A percentile compares a stretch with the other conserved stretches of the same genome.
Conservation (phyloP, 2,797 vertebrate species). For the Schizopygopsis malacanthus region DNA sequence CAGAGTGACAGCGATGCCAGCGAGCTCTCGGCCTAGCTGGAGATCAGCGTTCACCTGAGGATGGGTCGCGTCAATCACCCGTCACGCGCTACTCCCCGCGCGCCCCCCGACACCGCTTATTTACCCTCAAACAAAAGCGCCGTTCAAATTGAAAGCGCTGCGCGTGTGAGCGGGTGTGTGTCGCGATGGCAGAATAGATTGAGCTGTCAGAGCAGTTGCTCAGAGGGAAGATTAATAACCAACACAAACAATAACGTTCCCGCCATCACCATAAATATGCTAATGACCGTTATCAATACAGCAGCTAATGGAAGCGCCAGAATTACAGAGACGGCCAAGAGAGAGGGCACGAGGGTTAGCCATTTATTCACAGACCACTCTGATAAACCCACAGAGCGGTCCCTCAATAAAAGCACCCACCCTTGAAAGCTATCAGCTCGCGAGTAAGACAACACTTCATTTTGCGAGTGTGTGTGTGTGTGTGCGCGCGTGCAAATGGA, state of each 20-base stretch:
- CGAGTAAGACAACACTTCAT: constrained; percentile 53
- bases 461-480: constrained; percentile 57
- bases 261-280: constrained; percentile 99
- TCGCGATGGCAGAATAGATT: constrained; percentile 96
- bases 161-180: constrained; percentile 60
- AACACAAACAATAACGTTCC: constrained; percentile 95
- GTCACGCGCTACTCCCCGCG: constrained; percentile 73
- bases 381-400: constrained; percentile 43
- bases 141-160: constrained; percentile 52
- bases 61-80: constrained; percentile 93
- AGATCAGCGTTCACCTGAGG: constrained; percentile 92
- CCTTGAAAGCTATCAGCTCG: constrained; percentile 48
- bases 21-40: constrained; percentile 89
- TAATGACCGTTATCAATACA: constrained; percentile 94
- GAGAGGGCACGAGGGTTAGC: constrained; percentile 63
- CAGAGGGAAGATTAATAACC: constrained; percentile 99
- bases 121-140: constrained; percentile 75
- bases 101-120: constrained; percentile 83
- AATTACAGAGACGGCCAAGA: constrained; percentile 62
- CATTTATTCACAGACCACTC: constrained; percentile 72
- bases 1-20: constrained; percentile 79
- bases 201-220: constrained; percentile 96
- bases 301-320: constrained; percentile 62
- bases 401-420: constrained; percentile 58
- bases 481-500: constrained; percentile 32